A percentile compares a stretch with the other conserved stretches of the same genome.
Evolutionary conservation across 2,113 vertebrate species (phyloP).

Genomic region (Ptilorrhoa leucosticta): DNA sequence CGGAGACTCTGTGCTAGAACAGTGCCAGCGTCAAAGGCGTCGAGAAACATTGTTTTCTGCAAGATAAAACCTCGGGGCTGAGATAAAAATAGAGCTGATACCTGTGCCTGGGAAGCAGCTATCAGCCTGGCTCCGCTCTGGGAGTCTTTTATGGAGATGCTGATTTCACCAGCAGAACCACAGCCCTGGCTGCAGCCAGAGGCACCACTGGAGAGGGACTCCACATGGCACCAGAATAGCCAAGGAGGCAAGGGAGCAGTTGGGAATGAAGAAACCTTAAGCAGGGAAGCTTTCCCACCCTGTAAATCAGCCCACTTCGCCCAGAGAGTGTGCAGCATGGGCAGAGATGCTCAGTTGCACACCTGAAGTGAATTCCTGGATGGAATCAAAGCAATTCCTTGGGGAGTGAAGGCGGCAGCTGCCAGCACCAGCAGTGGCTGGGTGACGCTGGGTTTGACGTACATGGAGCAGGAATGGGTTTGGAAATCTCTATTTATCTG

Average conservation of each 20-base stretch:
- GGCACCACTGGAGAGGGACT: not conserved
- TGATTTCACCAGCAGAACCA: not conserved
- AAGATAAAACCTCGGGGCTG: slow-evolving; percentile 31
- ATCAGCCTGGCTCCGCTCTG: slow-evolving; percentile 66
- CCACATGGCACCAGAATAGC: rapidly evolving
- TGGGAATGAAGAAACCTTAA: not conserved
- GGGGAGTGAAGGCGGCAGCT: not conserved
- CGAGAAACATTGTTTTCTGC: slow-evolving; percentile 5
- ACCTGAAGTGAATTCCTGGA: not conserved
- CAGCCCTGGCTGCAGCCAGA: not conserved
- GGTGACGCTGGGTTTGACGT: rapidly evolving
- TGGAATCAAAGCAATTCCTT: not conserved
- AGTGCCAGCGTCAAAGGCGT: not conserved
- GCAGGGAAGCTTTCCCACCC: not conserved
- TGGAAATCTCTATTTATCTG: not conserved
- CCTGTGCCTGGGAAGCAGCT: slow-evolving; percentile 63
- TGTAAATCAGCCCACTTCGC: rapidly evolving
- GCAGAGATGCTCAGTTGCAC: rapidly evolving
- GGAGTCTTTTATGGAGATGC: slow-evolving; percentile 51
- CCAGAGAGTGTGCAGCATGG: not conserved
- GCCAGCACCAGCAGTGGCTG: not conserved
- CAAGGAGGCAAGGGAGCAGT: not conserved
- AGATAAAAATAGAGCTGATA: slow-evolving; percentile 70
- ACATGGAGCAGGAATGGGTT: rapidly evolving
- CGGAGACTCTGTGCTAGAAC: not conserved